phyloP scores from a whole-genome alignment of 2,888 invertebrate species.

The Caenorhabditis sp. region DNA sequence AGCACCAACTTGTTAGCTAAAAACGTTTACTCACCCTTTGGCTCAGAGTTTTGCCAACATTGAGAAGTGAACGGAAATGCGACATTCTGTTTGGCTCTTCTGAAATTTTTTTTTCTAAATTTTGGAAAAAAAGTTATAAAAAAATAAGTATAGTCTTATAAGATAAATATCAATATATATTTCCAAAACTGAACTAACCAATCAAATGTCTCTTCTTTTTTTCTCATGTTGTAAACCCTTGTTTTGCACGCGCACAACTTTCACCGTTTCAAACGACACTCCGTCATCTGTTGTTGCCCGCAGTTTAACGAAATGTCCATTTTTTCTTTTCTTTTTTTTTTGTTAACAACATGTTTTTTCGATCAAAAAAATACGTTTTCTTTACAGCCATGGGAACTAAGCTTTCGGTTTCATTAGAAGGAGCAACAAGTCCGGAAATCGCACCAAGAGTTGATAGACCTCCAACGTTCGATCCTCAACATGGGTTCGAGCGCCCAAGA shows the following conservation, averaged over 20 bases:
- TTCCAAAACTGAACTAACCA: background rate
- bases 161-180: too few relatives aligned
- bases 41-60: background rate
- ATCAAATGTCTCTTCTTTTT: slow-evolving; percentile 3
- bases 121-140: background rate
- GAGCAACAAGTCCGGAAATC: slow-evolving; percentile 58
- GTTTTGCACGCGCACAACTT: slow-evolving; percentile 35
- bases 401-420: slow-evolving; percentile 62
- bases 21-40: slow-evolving; percentile 15
- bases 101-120: slow-evolving; percentile 15
- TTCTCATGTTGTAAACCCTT: slow-evolving; percentile 15
- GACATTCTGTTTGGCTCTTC: slow-evolving; percentile 11
- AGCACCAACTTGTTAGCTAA: background rate
- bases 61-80: slow-evolving; percentile 12
- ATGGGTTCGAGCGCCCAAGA: slow-evolving; percentile 63
- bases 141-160: too few relatives aligned
- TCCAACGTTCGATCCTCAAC: slow-evolving; percentile 69
- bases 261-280: slow-evolving; percentile 13
- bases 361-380: background rate
- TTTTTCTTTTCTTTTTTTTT: slow-evolving; percentile 7
- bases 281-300: slow-evolving; percentile 4
- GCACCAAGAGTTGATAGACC: slow-evolving; percentile 67
- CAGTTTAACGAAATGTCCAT: slow-evolving; percentile 7
- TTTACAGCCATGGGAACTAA: slow-evolving; percentile 61
- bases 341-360: background rate